Conservation (phyloP, 1,140 invertebrate genomes). For the Uloborus diversus region DNA sequence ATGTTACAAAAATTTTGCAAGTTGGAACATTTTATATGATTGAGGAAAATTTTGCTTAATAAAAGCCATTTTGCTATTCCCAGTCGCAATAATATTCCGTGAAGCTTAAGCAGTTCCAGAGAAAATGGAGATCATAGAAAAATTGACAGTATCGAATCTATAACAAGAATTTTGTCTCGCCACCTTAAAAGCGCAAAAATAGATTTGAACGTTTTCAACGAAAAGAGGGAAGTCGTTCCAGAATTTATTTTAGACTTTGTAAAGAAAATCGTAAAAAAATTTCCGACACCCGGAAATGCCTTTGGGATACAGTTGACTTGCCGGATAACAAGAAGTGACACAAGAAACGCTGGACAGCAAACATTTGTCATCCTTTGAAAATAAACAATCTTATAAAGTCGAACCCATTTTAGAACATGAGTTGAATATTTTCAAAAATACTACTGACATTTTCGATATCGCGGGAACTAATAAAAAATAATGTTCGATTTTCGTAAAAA, state of each 20-base stretch:
- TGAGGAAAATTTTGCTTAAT: too few species aligned
- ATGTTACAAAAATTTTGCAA: too few species aligned
- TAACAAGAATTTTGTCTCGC: background rate
- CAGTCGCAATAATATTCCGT: too few species aligned
- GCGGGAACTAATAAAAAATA: too few species aligned
- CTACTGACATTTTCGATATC: slow-evolving; percentile 20
- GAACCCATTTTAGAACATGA: too few species aligned
- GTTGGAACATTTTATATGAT: too few species aligned
- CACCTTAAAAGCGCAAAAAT: background rate
- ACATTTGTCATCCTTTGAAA: too few species aligned
- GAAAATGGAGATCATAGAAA: too few species aligned
- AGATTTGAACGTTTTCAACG: background rate
- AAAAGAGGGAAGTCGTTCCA: background rate
- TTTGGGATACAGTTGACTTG: background rate
- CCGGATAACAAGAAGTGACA: background rate
- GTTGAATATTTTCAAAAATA: too few species aligned
- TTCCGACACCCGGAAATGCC: background rate
- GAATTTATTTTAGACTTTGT: background rate
- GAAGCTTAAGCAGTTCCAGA: too few species aligned
- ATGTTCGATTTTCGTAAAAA: slow-evolving; percentile 10
- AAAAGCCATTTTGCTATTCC: too few species aligned
- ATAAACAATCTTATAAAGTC: too few species aligned
- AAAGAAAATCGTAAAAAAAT: background rate
- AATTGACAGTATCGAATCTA: background rate
- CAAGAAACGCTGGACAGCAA: background rate